Percentiles rank a stretch among this genome's conserved stretches.
Evolutionary conservation across 2,888 invertebrate genomes (phyloP).

Genomic region (Parnassius smintheus): DNA sequence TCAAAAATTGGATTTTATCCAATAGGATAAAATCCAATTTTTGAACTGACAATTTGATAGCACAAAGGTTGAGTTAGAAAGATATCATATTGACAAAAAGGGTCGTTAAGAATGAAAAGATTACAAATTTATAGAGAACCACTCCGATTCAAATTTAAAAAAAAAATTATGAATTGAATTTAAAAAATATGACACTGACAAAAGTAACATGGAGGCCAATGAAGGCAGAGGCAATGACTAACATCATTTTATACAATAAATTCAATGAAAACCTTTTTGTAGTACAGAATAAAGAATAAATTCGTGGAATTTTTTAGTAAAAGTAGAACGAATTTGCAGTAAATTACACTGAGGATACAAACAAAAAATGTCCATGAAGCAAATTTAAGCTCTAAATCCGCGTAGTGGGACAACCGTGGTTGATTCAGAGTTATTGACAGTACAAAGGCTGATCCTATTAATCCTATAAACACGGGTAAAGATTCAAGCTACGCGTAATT

Average conservation of each 20-base stretch:
- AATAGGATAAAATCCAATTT: constrained; percentile 10
- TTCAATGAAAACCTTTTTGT: background rate
- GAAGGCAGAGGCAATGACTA: too few species aligned
- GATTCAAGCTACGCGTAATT: constrained; percentile 2
- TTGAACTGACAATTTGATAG: constrained; percentile 19
- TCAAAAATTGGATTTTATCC: too few species aligned
- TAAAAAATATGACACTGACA: constrained; percentile 33
- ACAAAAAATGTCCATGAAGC: constrained; percentile 36
- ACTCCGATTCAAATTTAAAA: constrained; percentile 38
- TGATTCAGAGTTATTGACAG: constrained; percentile 33
- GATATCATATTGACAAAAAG: constrained; percentile 30
- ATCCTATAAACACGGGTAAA: constrained; percentile 13
- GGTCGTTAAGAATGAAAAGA: constrained; percentile 31
- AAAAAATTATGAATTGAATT: constrained; percentile 38
- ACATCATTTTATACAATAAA: too few species aligned
- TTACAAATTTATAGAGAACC: constrained; percentile 35
- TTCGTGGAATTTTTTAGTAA: constrained; percentile 16
- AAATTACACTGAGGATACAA: constrained; percentile 11
- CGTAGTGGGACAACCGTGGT: constrained; percentile 33
- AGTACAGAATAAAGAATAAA: constrained; percentile 29
- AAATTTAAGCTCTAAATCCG: constrained; percentile 37
- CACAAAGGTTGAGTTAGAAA: constrained; percentile 24
- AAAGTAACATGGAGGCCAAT: constrained; percentile 29
- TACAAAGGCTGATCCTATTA: constrained; percentile 29
- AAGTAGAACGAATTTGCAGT: constrained; percentile 8